Percentiles rank a stretch among this genome's conserved stretches.
Conservation (phyloP, 2,797 vertebrate genomes). For the Anniella stebbinsi region DNA sequence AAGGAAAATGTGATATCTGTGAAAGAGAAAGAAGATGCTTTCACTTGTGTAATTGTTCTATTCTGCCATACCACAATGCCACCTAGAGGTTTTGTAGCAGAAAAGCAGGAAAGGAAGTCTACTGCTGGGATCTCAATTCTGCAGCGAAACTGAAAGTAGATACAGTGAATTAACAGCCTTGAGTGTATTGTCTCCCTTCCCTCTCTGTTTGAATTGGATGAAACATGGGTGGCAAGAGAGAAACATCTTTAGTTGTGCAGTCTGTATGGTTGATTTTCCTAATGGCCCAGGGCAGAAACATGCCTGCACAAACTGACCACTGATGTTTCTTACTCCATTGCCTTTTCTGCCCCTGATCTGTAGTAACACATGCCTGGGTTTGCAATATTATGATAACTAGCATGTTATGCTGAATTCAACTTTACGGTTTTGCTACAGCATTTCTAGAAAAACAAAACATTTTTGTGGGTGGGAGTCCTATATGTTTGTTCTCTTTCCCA, state of each 20-base stretch:
- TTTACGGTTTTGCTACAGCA: not conserved
- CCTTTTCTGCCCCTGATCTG: not conserved
- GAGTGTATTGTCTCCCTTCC: not conserved
- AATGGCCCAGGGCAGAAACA: too few species aligned
- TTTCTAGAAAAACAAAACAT: not conserved
- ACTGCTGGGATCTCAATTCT: too few species aligned
- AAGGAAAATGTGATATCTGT: too few species aligned
- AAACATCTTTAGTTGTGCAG: not conserved
- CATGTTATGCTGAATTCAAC: not conserved
- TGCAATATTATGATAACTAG: not conserved
- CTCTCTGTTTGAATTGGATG: not conserved
- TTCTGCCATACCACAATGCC: too few species aligned
- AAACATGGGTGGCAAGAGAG: not conserved
- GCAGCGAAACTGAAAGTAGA: too few species aligned
- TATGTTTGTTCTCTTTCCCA: not conserved
- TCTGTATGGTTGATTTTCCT: not conserved
- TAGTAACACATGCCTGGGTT: not conserved
- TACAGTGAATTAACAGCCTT: too few species aligned
- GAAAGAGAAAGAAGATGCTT: too few species aligned
- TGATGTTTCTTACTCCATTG: too few species aligned
- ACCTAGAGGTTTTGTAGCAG: too few species aligned
- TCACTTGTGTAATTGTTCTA: too few species aligned
- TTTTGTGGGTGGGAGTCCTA: not conserved
- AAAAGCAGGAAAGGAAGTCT: too few species aligned
- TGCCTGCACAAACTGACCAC: not conserved